Evolutionary conservation across 2,888 invertebrate genomes (phyloP).

Genomic region (Lampropteryx suffumata): DNA sequence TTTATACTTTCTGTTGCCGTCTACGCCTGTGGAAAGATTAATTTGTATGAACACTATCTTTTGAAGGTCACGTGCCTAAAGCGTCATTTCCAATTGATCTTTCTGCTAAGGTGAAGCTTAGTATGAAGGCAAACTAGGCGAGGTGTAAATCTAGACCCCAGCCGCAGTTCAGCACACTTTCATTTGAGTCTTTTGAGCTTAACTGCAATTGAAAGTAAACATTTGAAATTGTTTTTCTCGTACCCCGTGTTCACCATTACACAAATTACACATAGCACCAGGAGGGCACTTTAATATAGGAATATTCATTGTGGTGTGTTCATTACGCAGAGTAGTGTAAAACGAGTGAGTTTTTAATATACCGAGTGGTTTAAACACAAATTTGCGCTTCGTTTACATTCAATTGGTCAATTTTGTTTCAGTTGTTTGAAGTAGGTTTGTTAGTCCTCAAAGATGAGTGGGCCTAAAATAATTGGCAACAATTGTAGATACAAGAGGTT

Average conservation of each 20-base stretch:
- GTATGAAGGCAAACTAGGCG: too few relatives aligned
- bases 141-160: too few relatives aligned
- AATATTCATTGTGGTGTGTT: slow-evolving; percentile 8
- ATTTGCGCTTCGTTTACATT: neutral
- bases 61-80: too few relatives aligned
- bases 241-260: slow-evolving; percentile 11
- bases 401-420: neutral
- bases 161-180: too few relatives aligned
- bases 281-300: slow-evolving; percentile 12
- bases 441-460: neutral
- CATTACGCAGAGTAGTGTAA: slow-evolving; percentile 18
- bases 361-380: neutral
- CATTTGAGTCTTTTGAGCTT: too few relatives aligned
- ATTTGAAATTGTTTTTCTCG: neutral
- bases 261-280: slow-evolving; percentile 17
- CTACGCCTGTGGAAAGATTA: too few relatives aligned
- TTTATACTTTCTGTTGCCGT: too few relatives aligned
- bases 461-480: too few relatives aligned
- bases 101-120: too few relatives aligned
- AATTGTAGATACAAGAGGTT: too few relatives aligned
- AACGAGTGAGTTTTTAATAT: slow-evolving; percentile 14
- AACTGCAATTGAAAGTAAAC: neutral
- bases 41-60: too few relatives aligned
- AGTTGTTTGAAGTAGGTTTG: neutral
- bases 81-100: too few relatives aligned